phyloP scores from a whole-genome alignment of 2,797 vertebrate genomes.

The Labeo calbasu region DNA sequence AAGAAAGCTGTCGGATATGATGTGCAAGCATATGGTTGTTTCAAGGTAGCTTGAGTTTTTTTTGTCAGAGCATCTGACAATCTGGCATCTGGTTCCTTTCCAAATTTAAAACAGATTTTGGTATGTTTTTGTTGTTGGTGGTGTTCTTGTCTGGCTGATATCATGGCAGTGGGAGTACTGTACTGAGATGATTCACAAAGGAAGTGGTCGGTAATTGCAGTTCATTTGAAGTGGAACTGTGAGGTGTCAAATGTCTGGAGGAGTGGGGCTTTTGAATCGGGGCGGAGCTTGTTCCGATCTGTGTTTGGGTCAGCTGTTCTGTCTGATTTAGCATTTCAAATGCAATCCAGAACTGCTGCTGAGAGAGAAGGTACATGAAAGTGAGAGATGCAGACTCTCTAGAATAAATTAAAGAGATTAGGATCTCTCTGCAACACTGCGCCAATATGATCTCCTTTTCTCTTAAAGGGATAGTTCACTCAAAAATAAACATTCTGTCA shows the following conservation, averaged over 20 bases:
- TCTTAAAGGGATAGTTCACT: not conserved
- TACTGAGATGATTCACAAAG: not conserved
- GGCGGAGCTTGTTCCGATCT: slow-evolving; percentile 59
- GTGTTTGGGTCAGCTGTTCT: slow-evolving; percentile 67
- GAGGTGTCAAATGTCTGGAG: slow-evolving; percentile 23
- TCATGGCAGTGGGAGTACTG: not conserved
- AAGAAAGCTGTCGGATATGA: not conserved
- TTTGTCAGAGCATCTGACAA: slow-evolving; percentile 1
- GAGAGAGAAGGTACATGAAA: slow-evolving; percentile 22
- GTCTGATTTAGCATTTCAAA: slow-evolving; percentile 51
- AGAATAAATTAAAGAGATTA: not conserved
- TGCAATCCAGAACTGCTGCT: slow-evolving; percentile 44
- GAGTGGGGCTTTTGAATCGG: slow-evolving; percentile 41
- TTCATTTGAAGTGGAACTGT: not conserved
- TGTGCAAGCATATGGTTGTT: slow-evolving; percentile 15
- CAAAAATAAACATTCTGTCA: not conserved
- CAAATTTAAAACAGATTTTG: not conserved
- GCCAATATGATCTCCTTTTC: not conserved
- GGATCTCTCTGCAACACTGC: not conserved
- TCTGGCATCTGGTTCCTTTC: not conserved
- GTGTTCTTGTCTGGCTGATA: not conserved
- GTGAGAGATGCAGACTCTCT: not conserved
- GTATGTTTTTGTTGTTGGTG: not conserved
- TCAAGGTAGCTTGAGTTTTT: not conserved
- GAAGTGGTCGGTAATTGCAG: not conserved